phyloP scores from a whole-genome alignment of 2,888 invertebrate genomes.

The Drosophila seclusa region DNA sequence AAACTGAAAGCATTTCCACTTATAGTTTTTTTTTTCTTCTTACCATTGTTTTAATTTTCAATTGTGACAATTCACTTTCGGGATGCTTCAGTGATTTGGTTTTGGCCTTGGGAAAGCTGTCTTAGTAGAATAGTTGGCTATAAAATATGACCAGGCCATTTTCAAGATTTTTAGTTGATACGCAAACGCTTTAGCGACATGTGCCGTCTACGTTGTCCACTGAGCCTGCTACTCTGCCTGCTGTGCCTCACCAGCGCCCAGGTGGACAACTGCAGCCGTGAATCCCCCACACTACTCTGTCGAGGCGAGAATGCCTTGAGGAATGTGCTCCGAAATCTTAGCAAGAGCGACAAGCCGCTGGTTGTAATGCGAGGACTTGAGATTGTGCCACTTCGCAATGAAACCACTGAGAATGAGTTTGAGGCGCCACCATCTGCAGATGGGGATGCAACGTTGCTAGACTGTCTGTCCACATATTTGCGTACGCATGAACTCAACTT shows the following conservation, averaged over 20 bases:
- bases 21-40: slow-evolving; percentile 1
- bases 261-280: slow-evolving; percentile 53
- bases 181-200: slow-evolving; percentile 57
- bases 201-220: slow-evolving; percentile 39
- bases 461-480: slow-evolving; percentile 88
- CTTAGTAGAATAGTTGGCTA: slow-evolving; percentile 49
- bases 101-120: slow-evolving; percentile 72
- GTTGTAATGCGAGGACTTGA: slow-evolving; percentile 83
- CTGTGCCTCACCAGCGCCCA: slow-evolving; percentile 47
- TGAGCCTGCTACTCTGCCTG: slow-evolving; percentile 50
- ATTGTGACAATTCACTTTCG: slow-evolving; percentile 69
- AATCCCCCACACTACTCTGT: slow-evolving; percentile 83
- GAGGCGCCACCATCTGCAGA: slow-evolving; percentile 21
- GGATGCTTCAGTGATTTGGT: slow-evolving; percentile 59
- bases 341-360: slow-evolving; percentile 79
- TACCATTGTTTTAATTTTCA: slow-evolving; percentile 73
- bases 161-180: slow-evolving; percentile 72
- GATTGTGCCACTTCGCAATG: slow-evolving; percentile 74
- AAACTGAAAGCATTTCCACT: slow-evolving; percentile 64
- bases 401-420: slow-evolving; percentile 61
- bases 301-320: slow-evolving; percentile 86
- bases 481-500: slow-evolving; percentile 90
- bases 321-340: slow-evolving; percentile 86
- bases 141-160: slow-evolving; percentile 68
- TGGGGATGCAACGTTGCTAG: slow-evolving; percentile 83